A percentile compares a stretch with the other conserved stretches of the same genome.
Evolutionary conservation across 1,140 invertebrate genomes (phyloP).

Genomic region (Zaprionus africanus): DNA sequence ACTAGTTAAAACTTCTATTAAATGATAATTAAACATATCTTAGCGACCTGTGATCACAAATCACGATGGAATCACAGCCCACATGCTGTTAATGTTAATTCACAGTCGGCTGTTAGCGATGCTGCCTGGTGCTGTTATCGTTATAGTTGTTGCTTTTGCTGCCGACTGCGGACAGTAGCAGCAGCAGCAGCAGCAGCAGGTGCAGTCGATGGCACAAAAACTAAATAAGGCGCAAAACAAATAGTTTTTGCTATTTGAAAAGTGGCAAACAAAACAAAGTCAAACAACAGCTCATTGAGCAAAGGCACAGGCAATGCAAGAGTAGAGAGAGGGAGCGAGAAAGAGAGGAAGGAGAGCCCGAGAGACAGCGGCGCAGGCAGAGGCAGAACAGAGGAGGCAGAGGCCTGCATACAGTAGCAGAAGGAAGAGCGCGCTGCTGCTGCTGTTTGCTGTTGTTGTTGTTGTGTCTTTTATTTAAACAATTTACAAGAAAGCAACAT

Average conservation of each 20-base stretch:
- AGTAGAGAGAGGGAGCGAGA: background rate
- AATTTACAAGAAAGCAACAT: slow-evolving; percentile 83
- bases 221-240: slow-evolving; percentile 72
- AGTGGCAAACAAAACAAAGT: slow-evolving; percentile 63
- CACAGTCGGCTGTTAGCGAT: slow-evolving; percentile 48
- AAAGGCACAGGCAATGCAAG: slow-evolving; percentile 29
- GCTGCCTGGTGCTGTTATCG: slow-evolving; percentile 29
- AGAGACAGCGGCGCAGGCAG: slow-evolving; percentile 20
- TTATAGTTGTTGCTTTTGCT: slow-evolving; percentile 14
- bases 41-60: slow-evolving; percentile 1
- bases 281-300: slow-evolving; percentile 64
- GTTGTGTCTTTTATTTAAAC: slow-evolving; percentile 82
- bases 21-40: slow-evolving; percentile 50
- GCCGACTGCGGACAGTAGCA: slow-evolving; percentile 4
- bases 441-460: slow-evolving; percentile 25
- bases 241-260: slow-evolving; percentile 75
- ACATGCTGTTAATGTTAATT: slow-evolving; percentile 66
- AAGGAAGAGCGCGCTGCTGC: slow-evolving; percentile 6
- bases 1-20: slow-evolving; percentile 32
- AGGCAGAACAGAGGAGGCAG: slow-evolving; percentile 22
- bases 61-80: slow-evolving; percentile 23
- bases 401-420: slow-evolving; percentile 14
- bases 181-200: slow-evolving; percentile 56
- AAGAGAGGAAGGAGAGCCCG: background rate
- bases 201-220: slow-evolving; percentile 56